Base-by-base conservation (phyloP, 2,797 vertebrate species). In the Ptychobarbus kaznakovi region DNA sequence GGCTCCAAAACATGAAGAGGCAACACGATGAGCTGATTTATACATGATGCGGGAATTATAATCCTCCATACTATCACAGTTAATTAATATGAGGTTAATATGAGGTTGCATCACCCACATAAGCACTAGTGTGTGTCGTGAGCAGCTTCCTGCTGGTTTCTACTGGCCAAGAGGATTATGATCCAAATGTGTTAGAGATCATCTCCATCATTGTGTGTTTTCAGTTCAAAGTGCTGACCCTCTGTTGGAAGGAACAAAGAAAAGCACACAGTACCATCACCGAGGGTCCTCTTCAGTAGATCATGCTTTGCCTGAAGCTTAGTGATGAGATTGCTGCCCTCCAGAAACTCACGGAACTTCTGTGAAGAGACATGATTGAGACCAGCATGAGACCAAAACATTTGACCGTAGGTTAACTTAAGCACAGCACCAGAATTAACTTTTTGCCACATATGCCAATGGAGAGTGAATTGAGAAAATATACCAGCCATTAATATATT, bases 301-400 rank as follows among this genome's bases (percentile, higher is more conserved):
- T 99, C 97, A 81, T 99, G 97, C 93, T 99, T 99, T 92, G 98
- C 98, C 92, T 99, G 98, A 91, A 99, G 97, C 89, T 99, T 99
- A 87, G 97, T 97, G 93, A 99, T 99, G 91, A 99, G 97, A 94
- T 99, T 99, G 89, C 97, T 99, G 91, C 98, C 98, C 93, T 99
- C 97, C 90, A 99, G 95, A 94, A 97, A 99, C 92, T 99, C 98
- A 73, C 96, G 96, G 92, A 99, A 98, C 97, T 99, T 99, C 98
- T 99, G 96, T 91, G 92, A 93, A 95, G 92, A 91, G 93, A 94
- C 72, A 89, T 70, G 7, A 80, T 38, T 40, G 70, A 40, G 44
- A 86, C 16, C 70, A 78, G 53, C 80, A 49, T 46, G 40, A 88
- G 18, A 86, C 18, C 10, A 68, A 6, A 53, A 44, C 12, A 18